Percentiles rank a stretch among this genome's conserved stretches.
These are phyloP conservation scores for Ahaetulla prasina DNA, from an alignment of 2,113 vertebrate genomes.

Conservation along the genomic window DNA sequence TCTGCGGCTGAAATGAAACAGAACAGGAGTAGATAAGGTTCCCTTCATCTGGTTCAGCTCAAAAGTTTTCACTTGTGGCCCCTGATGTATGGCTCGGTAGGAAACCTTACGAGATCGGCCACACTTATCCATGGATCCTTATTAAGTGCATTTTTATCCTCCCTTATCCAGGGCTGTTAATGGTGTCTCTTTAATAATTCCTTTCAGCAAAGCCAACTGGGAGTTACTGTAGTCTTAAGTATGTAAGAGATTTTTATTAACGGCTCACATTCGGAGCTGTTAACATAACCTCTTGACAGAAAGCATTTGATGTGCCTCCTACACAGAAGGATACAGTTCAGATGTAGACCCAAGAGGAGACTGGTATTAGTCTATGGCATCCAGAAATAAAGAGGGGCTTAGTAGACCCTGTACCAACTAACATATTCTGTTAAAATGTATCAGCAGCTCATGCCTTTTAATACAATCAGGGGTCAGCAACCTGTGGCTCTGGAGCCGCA, in stretches of 20 bases:
- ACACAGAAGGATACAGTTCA: neutral
- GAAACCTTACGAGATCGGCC: neutral
- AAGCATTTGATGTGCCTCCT: neutral
- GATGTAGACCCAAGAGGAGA: neutral
- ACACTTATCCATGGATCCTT: neutral
- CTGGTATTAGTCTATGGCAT: neutral
- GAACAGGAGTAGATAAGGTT: neutral
- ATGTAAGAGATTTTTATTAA: neutral
- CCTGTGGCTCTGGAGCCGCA: no score
- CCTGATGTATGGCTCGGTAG: neutral
- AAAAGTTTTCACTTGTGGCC: neutral
- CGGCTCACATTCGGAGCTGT: neutral
- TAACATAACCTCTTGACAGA: neutral
- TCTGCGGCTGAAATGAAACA: neutral
- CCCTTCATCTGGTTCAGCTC: neutral
- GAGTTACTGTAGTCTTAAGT: neutral
- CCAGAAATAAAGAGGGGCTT: neutral
- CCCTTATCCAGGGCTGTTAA: neutral
- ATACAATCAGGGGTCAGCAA: no score
- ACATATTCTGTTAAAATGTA: neutral
- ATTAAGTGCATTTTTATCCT: neutral
- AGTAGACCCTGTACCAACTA: neutral
- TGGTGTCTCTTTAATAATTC: neutral
- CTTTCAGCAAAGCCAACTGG: neutral
- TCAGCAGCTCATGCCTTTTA: neutral